A percentile compares a stretch with the other conserved stretches of the same genome.
These are phyloP conservation scores for Cyphomyrmex costatus DNA, from an alignment of 1,140 invertebrate species.

Conservation along the genomic window DNA sequence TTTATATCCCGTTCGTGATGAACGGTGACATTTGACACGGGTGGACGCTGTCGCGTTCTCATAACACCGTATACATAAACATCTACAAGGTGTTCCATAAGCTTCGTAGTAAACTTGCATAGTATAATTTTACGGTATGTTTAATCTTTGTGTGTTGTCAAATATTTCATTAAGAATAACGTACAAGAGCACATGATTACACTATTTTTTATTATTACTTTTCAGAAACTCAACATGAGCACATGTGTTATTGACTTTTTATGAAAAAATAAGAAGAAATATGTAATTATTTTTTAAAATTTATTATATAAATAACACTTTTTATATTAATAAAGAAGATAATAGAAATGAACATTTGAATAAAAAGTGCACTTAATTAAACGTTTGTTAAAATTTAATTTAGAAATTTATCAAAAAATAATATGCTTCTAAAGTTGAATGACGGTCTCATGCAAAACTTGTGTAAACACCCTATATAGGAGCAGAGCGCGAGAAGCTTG, in stretches of 20 bases:
- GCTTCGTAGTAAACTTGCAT: slow-evolving; percentile 11
- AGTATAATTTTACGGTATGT: neutral
- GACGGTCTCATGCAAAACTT: neutral
- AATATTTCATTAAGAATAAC: slow-evolving; percentile 27
- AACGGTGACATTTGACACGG: slow-evolving; percentile 62
- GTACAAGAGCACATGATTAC: no score
- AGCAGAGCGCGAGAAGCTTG: slow-evolving; percentile 14
- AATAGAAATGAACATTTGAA: neutral
- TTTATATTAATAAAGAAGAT: neutral
- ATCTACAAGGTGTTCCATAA: slow-evolving; percentile 44
- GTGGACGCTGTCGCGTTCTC: slow-evolving; percentile 42
- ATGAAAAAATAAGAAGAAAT: neutral
- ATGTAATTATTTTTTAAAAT: slow-evolving; percentile 4
- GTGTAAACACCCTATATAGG: slow-evolving; percentile 29
- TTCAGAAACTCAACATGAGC: neutral
- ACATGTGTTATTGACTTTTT: neutral
- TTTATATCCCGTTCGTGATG: slow-evolving; percentile 45
- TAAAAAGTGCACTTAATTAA: neutral
- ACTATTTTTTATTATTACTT: neutral
- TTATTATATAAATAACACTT: neutral
- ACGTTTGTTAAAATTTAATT: neutral
- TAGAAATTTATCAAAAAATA: neutral
- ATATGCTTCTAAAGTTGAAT: neutral
- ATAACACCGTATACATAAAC: slow-evolving; percentile 45
- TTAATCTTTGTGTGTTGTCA: neutral